A percentile compares a stretch with the other conserved stretches of the same genome.
Conservation (phyloP, 2,888 invertebrate genomes). For the Xestia rhomboidea region DNA sequence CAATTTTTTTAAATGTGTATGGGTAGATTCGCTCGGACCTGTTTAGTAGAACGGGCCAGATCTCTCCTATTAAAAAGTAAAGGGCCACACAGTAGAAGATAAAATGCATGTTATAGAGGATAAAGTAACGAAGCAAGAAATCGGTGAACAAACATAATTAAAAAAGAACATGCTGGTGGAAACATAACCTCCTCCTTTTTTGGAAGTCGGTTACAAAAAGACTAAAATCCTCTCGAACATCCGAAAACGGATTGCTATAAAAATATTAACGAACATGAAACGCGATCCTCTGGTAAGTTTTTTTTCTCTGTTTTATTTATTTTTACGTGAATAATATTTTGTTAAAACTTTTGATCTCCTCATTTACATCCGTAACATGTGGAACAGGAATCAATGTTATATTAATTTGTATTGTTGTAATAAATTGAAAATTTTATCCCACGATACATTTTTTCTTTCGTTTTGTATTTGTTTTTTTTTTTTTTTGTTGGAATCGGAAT, state of each 20-base stretch:
- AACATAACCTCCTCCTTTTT: too few relatives aligned
- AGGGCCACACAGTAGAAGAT: too few relatives aligned
- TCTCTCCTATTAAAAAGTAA: too few relatives aligned
- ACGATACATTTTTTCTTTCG: neutral
- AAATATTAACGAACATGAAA: slow-evolving; percentile 16
- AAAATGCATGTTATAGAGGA: too few relatives aligned
- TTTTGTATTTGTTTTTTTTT: neutral
- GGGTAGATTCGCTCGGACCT: too few relatives aligned
- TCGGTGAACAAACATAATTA: too few relatives aligned
- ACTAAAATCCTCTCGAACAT: neutral
- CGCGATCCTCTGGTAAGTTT: neutral
- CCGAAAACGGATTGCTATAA: neutral
- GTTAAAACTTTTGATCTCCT: slow-evolving; percentile 16
- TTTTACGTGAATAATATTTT: slow-evolving; percentile 15
- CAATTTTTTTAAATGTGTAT: too few relatives aligned
- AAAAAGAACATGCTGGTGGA: too few relatives aligned
- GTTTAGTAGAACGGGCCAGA: too few relatives aligned
- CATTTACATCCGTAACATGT: slow-evolving; percentile 39
- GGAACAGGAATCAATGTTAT: slow-evolving; percentile 38
- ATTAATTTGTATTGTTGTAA: slow-evolving; percentile 44
- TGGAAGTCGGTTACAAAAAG: neutral
- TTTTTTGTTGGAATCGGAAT: slow-evolving; percentile 1
- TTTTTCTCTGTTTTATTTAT: slow-evolving; percentile 22
- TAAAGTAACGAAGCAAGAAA: too few relatives aligned
- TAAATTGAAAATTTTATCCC: slow-evolving; percentile 25